These are phyloP conservation scores for Harpalus rufipes DNA, from an alignment of 2,888 invertebrate genomes.

Conservation along the genomic window DNA sequence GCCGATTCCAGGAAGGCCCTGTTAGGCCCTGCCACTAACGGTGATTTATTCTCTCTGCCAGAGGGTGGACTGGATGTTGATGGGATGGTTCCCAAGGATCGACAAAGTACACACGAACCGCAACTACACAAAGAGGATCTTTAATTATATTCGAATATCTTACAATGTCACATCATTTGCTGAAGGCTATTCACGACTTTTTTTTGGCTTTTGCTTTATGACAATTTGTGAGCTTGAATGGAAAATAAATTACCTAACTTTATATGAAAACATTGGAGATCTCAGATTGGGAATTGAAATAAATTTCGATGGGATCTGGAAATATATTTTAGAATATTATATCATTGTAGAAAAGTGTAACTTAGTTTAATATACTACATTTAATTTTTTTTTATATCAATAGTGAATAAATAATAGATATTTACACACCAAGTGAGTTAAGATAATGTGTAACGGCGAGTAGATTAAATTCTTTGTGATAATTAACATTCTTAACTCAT, in stretches of 20 bases:
- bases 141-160: slow-evolving; percentile 53
- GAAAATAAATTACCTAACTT: slow-evolving; percentile 35
- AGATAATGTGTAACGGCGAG: too few relatives aligned
- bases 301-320: background rate
- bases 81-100: slow-evolving; percentile 44
- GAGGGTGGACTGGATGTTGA: slow-evolving; percentile 28
- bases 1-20: slow-evolving; percentile 64
- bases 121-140: slow-evolving; percentile 31
- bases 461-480: too few relatives aligned
- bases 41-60: slow-evolving; percentile 46
- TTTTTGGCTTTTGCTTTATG: slow-evolving; percentile 31
- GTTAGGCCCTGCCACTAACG: slow-evolving; percentile 55
- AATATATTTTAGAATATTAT: too few relatives aligned
- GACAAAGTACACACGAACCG: slow-evolving; percentile 35
- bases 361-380: too few relatives aligned
- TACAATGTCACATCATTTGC: slow-evolving; percentile 49
- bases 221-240: slow-evolving; percentile 34
- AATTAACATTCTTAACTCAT: too few relatives aligned
- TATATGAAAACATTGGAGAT: slow-evolving; percentile 6
- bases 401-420: too few relatives aligned
- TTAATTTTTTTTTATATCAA: too few relatives aligned
- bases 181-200: slow-evolving; percentile 19
- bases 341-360: too few relatives aligned
- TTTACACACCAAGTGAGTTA: too few relatives aligned
- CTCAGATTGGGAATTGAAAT: background rate